phyloP scores from a whole-genome alignment of 2,113 vertebrate species.

The Cinclus cinclus region DNA sequence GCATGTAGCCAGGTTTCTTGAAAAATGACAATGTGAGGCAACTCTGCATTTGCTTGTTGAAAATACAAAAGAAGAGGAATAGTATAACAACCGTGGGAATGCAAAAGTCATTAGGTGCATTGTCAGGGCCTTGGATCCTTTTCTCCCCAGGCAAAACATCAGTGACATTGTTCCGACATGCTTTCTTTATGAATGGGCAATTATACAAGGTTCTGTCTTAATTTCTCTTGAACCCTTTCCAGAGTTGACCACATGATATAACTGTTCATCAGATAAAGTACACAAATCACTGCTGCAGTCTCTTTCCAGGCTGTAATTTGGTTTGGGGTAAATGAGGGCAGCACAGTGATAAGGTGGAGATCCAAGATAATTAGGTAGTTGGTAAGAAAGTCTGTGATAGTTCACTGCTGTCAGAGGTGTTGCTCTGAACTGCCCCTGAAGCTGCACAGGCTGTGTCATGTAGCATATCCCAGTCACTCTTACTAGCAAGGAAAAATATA shows the following conservation, averaged over 20 bases:
- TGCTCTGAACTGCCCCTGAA: neutral
- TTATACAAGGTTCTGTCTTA: constrained; percentile 48
- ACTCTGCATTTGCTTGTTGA: neutral
- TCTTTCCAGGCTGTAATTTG: constrained; percentile 50
- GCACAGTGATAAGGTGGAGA: neutral
- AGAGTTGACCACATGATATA: constrained; percentile 27
- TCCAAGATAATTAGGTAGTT: neutral
- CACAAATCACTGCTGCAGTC: constrained; percentile 27
- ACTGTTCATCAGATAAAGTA: constrained; percentile 45
- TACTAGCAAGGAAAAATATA: neutral
- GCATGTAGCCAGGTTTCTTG: neutral
- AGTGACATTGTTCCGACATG: constrained; percentile 38
- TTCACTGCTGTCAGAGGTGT: constrained; percentile 3
- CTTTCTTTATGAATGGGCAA: constrained; percentile 30
- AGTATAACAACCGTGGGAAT: neutral
- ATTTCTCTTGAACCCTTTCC: constrained; percentile 50
- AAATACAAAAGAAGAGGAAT: neutral
- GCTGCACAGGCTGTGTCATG: neutral
- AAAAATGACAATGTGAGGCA: neutral
- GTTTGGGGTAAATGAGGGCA: constrained; percentile 40
- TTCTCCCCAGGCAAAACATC: constrained; percentile 15
- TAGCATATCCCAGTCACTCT: neutral
- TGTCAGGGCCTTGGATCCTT: neutral
- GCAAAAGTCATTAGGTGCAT: constrained; percentile 15
- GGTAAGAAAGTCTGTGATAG: neutral